phyloP scores from a whole-genome alignment of 2,797 vertebrate species.

The Jordanella pulchra region DNA sequence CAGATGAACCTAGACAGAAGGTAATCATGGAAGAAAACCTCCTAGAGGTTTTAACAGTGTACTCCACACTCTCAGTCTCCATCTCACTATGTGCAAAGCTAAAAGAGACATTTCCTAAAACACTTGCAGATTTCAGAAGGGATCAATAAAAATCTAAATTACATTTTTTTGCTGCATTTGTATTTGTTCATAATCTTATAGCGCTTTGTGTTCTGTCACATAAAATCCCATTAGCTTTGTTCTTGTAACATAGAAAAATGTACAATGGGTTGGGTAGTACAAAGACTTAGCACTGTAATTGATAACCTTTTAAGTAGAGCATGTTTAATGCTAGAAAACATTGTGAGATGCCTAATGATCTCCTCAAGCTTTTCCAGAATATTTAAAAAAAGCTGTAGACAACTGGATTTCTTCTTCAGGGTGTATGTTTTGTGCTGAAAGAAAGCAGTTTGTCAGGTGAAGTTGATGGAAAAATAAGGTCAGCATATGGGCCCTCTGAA shows the following conservation, averaged over 20 bases:
- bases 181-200: background rate
- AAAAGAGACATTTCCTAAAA: background rate
- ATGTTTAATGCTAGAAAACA: constrained; percentile 58
- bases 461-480: constrained; percentile 66
- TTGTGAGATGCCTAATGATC: constrained; percentile 63
- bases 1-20: background rate
- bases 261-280: background rate
- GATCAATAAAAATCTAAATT: background rate
- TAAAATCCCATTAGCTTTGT: background rate
- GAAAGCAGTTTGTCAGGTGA: constrained; percentile 77
- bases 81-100: background rate
- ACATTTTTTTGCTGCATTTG: background rate
- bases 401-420: constrained; percentile 62
- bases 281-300: constrained; percentile 22
- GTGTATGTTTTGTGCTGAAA: constrained; percentile 45
- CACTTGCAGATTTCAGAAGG: background rate
- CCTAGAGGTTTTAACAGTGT: background rate
- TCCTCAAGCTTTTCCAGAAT: constrained; percentile 53
- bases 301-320: constrained; percentile 37
- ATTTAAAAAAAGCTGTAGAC: constrained; percentile 68
- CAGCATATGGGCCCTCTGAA: constrained; percentile 58
- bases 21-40: background rate
- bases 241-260: background rate
- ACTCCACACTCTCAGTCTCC: background rate
- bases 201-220: background rate